Conservation (phyloP, 2,888 invertebrate species). For the Synergus umbraculus region DNA sequence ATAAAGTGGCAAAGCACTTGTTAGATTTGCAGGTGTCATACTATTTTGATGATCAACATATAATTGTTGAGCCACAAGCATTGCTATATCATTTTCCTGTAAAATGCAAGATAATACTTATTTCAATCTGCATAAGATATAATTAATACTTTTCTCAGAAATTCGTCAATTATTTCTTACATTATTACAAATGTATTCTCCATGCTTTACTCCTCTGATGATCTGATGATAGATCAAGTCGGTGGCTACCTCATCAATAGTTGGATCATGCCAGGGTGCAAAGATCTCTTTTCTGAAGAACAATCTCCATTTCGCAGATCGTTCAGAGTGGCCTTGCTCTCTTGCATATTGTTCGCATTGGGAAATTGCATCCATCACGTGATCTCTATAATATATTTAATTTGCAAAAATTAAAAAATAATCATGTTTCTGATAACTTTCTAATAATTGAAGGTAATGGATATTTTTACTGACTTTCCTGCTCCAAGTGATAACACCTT, state of each 20-base stretch:
- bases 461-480: slow-evolving; percentile 55
- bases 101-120: background rate
- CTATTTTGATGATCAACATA: slow-evolving; percentile 88
- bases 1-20: slow-evolving; percentile 86
- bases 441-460: background rate
- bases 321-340: slow-evolving; percentile 91
- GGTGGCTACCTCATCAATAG: slow-evolving; percentile 88
- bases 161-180: slow-evolving; percentile 50
- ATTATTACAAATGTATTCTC: slow-evolving; percentile 91
- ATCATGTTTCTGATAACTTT: no score
- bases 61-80: slow-evolving; percentile 93
- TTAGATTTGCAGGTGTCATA: slow-evolving; percentile 84
- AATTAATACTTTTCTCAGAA: background rate
- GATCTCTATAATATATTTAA: slow-evolving; percentile 82
- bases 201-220: slow-evolving; percentile 91
- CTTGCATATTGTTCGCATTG: slow-evolving; percentile 97
- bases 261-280: slow-evolving; percentile 94
- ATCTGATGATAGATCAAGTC: slow-evolving; percentile 94
- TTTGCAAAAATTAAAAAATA: no score
- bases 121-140: slow-evolving; percentile 13
- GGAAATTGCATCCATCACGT: slow-evolving; percentile 96
- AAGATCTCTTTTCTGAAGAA: slow-evolving; percentile 94
- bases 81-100: slow-evolving; percentile 89
- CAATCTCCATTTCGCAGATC: slow-evolving; percentile 92
- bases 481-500: slow-evolving; percentile 80